Conservation (phyloP, 2,888 invertebrate genomes). For the Formica aserva region DNA sequence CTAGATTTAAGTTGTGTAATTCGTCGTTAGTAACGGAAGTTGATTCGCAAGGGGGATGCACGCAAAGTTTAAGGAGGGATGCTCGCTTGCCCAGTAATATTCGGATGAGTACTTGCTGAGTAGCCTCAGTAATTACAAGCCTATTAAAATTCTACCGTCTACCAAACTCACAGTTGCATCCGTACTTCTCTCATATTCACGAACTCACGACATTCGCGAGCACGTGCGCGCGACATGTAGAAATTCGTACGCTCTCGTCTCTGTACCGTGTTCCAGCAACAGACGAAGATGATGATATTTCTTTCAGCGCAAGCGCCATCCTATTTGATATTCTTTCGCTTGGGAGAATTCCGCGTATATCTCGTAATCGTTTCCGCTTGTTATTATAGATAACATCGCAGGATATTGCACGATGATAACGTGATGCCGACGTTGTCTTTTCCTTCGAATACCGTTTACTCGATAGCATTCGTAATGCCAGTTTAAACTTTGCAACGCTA, state of each 20-base stretch:
- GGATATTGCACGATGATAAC: conserved; percentile 41
- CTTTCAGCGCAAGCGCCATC: conserved; percentile 18
- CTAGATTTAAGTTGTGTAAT: not conserved
- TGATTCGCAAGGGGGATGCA: conserved; percentile 7
- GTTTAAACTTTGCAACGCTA: not conserved
- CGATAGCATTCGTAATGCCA: not conserved
- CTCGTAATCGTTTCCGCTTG: conserved; percentile 48
- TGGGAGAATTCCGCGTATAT: conserved; percentile 34
- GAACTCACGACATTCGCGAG: not conserved
- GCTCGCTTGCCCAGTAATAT: conserved; percentile 47
- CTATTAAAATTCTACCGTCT: conserved; percentile 41
- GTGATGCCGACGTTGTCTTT: conserved; percentile 35
- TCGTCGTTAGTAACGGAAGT: not conserved
- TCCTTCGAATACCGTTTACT: conserved; percentile 18
- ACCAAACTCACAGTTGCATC: conserved; percentile 4
- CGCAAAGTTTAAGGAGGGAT: conserved; percentile 51
- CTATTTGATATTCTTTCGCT: conserved; percentile 48
- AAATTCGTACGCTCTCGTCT: conserved; percentile 23
- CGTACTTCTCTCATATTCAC: conserved; percentile 10
- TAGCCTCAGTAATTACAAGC: conserved; percentile 35
- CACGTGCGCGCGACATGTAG: not conserved
- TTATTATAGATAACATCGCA: conserved; percentile 47
- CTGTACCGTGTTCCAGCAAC: not conserved
- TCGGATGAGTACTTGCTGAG: conserved; percentile 18
- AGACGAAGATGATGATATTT: not conserved